Evolutionary conservation across 2,888 invertebrate genomes (phyloP).

Genomic region (Pseudococcus viburni): DNA sequence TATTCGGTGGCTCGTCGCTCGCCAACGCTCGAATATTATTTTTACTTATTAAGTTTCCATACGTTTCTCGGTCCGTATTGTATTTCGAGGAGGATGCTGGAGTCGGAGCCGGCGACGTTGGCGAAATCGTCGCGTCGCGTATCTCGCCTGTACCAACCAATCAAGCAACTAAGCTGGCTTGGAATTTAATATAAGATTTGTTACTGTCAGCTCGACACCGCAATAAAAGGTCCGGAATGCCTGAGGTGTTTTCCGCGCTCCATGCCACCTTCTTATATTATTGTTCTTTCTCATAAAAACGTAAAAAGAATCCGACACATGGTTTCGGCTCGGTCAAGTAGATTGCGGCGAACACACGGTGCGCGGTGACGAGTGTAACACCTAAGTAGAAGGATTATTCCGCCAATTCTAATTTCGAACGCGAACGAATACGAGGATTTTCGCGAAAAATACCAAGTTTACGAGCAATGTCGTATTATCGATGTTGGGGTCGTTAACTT

Average conservation of each 20-base stretch:
- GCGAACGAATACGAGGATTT: background rate
- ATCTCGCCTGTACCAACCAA: background rate
- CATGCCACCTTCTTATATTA: background rate
- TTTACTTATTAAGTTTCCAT: background rate
- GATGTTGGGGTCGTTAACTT: too few relatives aligned
- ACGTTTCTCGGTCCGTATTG: background rate
- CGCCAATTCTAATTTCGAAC: background rate
- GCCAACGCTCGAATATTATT: background rate
- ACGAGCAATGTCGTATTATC: too few relatives aligned
- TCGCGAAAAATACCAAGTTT: background rate
- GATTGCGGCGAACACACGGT: background rate
- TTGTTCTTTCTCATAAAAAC: conserved; percentile 27
- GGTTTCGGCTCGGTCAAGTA: background rate
- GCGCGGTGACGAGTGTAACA: background rate
- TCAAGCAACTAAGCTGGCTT: background rate
- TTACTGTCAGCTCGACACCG: background rate
- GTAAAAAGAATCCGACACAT: background rate
- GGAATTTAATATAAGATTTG: conserved; percentile 27
- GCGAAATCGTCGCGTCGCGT: background rate
- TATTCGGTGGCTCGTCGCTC: background rate
- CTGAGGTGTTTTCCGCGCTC: background rate
- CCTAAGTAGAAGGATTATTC: background rate
- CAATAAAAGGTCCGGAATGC: conserved; percentile 8
- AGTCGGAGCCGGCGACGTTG: background rate
- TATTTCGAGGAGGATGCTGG: background rate